A percentile compares a stretch with the other conserved stretches of the same genome.
Evolutionary conservation across 2,888 invertebrate genomes (phyloP).

Genomic region (Brenthis hecate): DNA sequence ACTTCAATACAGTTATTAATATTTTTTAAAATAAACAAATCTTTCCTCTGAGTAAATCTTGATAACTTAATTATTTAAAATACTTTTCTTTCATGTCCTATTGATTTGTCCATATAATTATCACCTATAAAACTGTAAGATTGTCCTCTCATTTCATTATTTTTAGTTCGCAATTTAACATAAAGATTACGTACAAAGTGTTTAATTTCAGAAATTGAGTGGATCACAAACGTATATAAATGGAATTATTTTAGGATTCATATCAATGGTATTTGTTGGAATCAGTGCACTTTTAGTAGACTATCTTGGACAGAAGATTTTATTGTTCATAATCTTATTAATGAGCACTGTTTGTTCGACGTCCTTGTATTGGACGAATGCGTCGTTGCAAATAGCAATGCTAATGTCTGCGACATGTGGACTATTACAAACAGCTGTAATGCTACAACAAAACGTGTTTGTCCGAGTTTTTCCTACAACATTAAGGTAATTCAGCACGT

Average conservation of each 20-base stretch:
- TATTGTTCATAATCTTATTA: slow-evolving; percentile 49
- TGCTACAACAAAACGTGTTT: slow-evolving; percentile 53
- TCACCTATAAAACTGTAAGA: too few species aligned
- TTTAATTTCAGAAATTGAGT: slow-evolving; percentile 51
- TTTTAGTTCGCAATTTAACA: not conserved
- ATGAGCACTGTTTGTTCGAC: slow-evolving; percentile 48
- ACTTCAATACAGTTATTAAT: too few species aligned
- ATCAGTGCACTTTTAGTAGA: slow-evolving; percentile 49
- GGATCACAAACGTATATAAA: slow-evolving; percentile 56
- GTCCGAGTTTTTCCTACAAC: slow-evolving; percentile 59
- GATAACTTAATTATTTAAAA: too few species aligned
- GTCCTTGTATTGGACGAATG: slow-evolving; percentile 53
- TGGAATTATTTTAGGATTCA: slow-evolving; percentile 51
- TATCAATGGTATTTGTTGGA: slow-evolving; percentile 48
- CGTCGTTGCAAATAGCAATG: slow-evolving; percentile 53
- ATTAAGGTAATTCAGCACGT: slow-evolving; percentile 47
- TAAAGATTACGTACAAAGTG: not conserved
- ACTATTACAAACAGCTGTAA: slow-evolving; percentile 53
- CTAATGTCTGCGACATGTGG: slow-evolving; percentile 54
- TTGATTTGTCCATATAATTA: too few species aligned
- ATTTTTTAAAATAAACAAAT: too few species aligned
- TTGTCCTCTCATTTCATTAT: too few species aligned
- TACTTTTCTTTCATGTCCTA: too few species aligned
- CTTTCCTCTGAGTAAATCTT: too few species aligned
- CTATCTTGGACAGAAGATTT: slow-evolving; percentile 49